Conservation (phyloP, 1,140 invertebrate species). For the Pararge aegeria region DNA sequence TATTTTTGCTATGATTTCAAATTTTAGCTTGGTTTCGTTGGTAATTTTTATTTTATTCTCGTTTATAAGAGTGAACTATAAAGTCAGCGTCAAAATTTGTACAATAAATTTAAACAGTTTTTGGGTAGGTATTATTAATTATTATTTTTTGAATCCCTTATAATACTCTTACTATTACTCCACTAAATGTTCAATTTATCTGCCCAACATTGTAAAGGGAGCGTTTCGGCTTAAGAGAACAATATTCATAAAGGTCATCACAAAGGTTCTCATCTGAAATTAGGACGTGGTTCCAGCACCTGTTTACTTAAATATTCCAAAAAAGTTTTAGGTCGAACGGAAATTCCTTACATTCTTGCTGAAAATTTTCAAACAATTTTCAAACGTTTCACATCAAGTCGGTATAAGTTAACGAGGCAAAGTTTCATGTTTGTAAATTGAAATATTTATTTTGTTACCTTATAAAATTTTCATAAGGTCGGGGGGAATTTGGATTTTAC, state of each 20-base stretch:
- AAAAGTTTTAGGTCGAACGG: conserved; percentile 1
- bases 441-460: neutral
- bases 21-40: too few species aligned
- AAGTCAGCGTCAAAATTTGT: too few species aligned
- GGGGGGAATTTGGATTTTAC: too few species aligned
- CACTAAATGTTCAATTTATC: neutral
- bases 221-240: conserved; percentile 15
- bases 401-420: too few species aligned
- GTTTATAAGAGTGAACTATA: too few species aligned
- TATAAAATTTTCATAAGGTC: neutral
- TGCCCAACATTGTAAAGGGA: conserved; percentile 15
- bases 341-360: neutral
- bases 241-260: conserved; percentile 42
- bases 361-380: neutral
- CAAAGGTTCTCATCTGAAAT: conserved; percentile 27
- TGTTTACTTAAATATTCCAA: conserved; percentile 29
- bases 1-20: too few species aligned
- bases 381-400: neutral
- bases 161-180: neutral
- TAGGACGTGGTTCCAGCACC: conserved; percentile 25
- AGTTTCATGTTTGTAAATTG: too few species aligned
- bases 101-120: too few species aligned
- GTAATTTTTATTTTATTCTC: too few species aligned
- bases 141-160: too few species aligned
- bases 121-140: too few species aligned